Base-by-base conservation (phyloP, 1,140 invertebrate genomes). In the Lasioglossum baleicum region DNA sequence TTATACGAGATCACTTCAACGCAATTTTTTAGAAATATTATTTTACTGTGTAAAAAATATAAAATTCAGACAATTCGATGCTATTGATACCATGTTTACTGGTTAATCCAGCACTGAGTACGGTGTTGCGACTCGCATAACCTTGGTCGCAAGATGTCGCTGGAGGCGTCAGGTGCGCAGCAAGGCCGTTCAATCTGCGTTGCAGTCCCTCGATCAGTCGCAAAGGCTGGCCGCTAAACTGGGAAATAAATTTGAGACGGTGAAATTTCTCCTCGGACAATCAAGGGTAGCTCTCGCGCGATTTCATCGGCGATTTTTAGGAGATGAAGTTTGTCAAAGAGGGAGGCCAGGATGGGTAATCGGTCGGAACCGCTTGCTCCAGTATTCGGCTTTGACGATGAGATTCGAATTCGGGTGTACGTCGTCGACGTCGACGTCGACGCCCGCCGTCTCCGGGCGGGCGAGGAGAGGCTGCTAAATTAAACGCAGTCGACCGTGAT, bases 401-500 rank as follows among this genome's bases (percentile, higher is more conserved):
- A 56, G 69, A 83, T 87, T 75, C 56, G 70, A 70, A 82, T 82
- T 65, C 58, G 48, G 53, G 56, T n/a, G 17, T n/a, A n/a, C n/a
- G n/a, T 53, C 66, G 40, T 17, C 51, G 61, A 71, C 73, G 60
- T 75, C 64, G 58, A 0, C 69, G 60, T 75, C 60, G 63, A 0
- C 42, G 44, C 26, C 31, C 67, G 51, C 8, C 48, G 58, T 75
- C 72, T 35, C 48, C 31, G 56, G 20, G 0, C n/a, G 42, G 48
- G 71, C 48, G 60, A 26, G 13, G 4, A 64, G n/a, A 73, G 56
- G 56, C 71, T 76, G 82, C 82, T 87, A 84, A 86, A 87, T 86
- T 86, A 84, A 87, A 86, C 79, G 83, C 83, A 82, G 68, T 83
- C 83, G 83, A 76, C 75, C 83, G 77, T 88, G 77, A 88, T 88